Evolutionary conservation across 2,113 vertebrate genomes (phyloP), one percentile per base, ranked within the genome.

Genomic region (Australoheros scitulus): DNA sequence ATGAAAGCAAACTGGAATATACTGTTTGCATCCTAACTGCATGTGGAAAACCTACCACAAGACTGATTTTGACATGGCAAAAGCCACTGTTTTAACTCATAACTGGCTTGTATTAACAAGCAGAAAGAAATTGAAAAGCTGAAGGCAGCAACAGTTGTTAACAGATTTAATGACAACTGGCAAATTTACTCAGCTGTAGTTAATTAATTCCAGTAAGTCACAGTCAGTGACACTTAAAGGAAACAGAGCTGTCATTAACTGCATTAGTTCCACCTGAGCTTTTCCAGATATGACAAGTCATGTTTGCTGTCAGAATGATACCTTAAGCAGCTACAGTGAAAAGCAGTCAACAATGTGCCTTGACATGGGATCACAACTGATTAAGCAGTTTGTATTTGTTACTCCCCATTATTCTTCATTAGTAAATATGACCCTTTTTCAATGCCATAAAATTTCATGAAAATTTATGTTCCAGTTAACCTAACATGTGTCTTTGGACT

Each of bases 91-190:
- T 72, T 72, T 18, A 72, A 56, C 17, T 38, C 59, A 52, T 61
- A 61, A 34, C 65, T 52, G 43, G 52, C 6, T 29, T 50, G 20
- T 6, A 20, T 56, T 52, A 80, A 80, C 59, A 59, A 70, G 70
- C 24, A 61, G 14, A 3, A 3, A 36, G n/a, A 7, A 13, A 41
- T 20, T 74, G 68, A 74, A 74, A 72, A 15, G 13, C 36, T 22
- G 10, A 26, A 34, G 47, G 26, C 56, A 81, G 34, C 13, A 59
- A 34, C 41, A 57, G 36, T 32, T 70, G 24, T 70, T 14, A 32
- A n/a, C 41, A 72, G 65, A 43, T 72, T 70, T 70, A 70, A 72
- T 32, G 17, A 72, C 43, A 72, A 72, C 65, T 52, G 43, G 43
- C 24, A 72, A 52, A 79, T 24, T 20, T 9, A 32, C 63, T 64